Conservation (phyloP, 2,888 invertebrate species). For the Drosophila parthenogenetica region DNA sequence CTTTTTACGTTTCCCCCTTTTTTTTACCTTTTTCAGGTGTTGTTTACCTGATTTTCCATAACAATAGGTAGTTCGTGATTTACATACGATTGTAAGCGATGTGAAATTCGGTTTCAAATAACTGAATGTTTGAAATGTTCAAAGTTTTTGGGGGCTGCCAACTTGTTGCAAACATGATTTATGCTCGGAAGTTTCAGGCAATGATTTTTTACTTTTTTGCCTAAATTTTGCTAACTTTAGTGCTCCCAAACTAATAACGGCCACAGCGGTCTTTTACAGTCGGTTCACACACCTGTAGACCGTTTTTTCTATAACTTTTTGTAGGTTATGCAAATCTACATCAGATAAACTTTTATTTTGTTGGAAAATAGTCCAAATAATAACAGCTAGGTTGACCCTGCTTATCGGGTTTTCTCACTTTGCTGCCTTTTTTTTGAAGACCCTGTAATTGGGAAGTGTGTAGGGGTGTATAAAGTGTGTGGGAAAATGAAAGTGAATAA, state of each 20-base stretch:
- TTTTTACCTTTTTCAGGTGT: too few species aligned
- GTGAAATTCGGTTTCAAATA: conserved; percentile 24
- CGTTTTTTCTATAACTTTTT: conserved; percentile 22
- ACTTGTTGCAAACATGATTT: conserved; percentile 25
- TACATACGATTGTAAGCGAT: conserved; percentile 18
- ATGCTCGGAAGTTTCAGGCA: neutral
- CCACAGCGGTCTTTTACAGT: too few species aligned
- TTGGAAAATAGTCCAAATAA: conserved; percentile 11
- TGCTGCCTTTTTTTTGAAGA: conserved; percentile 21
- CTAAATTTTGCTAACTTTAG: neutral
- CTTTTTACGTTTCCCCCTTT: neutral
- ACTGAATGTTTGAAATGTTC: neutral
- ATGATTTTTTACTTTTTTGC: too few species aligned
- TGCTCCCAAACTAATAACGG: too few species aligned
- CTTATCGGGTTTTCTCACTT: conserved; percentile 63
- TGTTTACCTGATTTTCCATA: conserved; percentile 2
- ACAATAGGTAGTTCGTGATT: conserved; percentile 10
- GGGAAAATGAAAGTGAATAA: too few species aligned
- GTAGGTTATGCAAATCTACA: conserved; percentile 50
- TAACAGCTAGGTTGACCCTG: conserved; percentile 36
- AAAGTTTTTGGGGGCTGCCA: neutral
- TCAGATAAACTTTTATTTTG: conserved; percentile 21
- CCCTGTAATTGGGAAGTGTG: too few species aligned
- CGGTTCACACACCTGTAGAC: too few species aligned
- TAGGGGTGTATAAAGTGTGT: too few species aligned